Conservation (phyloP, 2,113 vertebrate species). For the Alligator mississippiensis region DNA sequence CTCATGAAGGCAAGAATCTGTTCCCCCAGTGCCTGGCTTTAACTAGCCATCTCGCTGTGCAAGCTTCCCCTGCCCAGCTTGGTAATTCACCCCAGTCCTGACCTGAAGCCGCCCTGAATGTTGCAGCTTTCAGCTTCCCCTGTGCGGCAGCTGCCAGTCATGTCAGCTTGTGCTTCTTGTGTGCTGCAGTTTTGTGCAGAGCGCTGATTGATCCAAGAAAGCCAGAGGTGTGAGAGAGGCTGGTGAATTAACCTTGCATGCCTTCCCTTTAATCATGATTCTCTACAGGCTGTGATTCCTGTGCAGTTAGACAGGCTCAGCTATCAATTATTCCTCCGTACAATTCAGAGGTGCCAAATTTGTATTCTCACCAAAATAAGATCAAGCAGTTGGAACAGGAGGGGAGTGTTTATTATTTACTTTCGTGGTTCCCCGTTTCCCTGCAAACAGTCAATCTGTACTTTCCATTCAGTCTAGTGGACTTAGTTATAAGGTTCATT, state of each 20-base stretch:
- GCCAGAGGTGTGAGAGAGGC: too few relatives aligned
- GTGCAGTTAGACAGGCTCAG: not conserved
- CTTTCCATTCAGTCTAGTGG: not conserved
- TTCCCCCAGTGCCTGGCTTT: fast-evolving
- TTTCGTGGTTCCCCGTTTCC: not conserved
- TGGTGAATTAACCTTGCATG: not conserved
- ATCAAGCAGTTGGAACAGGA: fast-evolving
- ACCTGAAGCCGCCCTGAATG: not conserved
- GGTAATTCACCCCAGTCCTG: not conserved
- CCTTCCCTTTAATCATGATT: not conserved
- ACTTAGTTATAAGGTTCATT: not conserved
- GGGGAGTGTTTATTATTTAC: not conserved
- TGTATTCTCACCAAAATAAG: not conserved
- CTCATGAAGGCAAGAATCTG: not conserved
- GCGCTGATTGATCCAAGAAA: not conserved
- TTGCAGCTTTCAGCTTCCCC: not conserved
- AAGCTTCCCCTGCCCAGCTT: not conserved
- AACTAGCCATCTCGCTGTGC: not conserved
- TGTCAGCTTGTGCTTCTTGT: not conserved
- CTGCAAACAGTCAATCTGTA: not conserved
- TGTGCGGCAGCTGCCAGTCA: not conserved
- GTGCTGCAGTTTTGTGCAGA: too few relatives aligned
- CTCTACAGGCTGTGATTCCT: not conserved
- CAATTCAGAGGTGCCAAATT: not conserved
- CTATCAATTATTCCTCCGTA: fast-evolving